phyloP scores from a whole-genome alignment of 2,113 vertebrate genomes.

The Oxyruncus cristatus region DNA sequence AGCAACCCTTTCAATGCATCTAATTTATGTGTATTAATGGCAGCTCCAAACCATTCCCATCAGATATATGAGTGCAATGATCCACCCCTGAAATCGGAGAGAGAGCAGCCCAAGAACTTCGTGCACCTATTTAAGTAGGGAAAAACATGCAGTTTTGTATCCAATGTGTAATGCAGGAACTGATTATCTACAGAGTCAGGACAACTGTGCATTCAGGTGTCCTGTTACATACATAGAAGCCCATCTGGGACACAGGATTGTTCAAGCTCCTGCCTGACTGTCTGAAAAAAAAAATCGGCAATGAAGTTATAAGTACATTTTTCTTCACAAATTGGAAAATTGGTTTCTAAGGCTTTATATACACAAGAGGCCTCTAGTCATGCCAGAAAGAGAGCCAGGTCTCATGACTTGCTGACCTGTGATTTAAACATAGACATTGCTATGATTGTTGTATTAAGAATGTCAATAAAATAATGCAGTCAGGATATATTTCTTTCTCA shows the following conservation, averaged over 20 bases:
- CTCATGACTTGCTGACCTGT: conserved; percentile 25
- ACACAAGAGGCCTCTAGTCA: background rate
- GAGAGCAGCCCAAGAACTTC: background rate
- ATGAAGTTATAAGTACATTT: background rate
- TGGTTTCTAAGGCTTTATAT: conserved; percentile 7
- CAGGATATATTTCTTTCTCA: conserved; percentile 19
- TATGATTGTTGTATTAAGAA: background rate
- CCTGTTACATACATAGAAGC: background rate
- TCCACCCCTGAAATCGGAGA: background rate
- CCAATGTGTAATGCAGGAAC: background rate
- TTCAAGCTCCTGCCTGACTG: background rate
- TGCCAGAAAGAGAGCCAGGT: conserved; percentile 5
- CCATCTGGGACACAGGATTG: background rate
- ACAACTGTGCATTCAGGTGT: background rate
- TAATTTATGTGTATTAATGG: background rate
- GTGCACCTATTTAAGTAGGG: background rate
- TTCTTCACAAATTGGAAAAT: background rate
- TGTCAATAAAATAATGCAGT: conserved; percentile 9
- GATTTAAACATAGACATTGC: background rate
- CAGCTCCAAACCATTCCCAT: background rate
- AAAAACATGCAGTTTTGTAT: background rate
- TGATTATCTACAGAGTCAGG: background rate
- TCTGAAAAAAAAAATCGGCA: background rate
- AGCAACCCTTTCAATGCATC: background rate
- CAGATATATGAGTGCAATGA: background rate